A percentile compares a stretch with the other conserved stretches of the same genome.
These are phyloP conservation scores for Pempheris klunzingeri DNA, from an alignment of 2,797 vertebrate genomes.

Conservation along the genomic window DNA sequence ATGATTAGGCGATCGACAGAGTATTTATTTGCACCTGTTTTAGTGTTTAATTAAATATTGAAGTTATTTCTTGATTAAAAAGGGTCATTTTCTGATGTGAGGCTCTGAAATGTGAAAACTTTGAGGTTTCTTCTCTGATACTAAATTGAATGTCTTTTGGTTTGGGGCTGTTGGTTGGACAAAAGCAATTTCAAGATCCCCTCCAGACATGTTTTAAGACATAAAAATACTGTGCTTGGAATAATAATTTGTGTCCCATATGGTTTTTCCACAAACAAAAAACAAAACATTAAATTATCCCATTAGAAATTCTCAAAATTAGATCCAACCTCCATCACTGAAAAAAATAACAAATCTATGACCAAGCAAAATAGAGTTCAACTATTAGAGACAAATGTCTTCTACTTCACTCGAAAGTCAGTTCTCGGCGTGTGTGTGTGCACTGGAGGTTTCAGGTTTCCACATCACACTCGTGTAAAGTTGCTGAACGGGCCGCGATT, in stretches of 20 bases:
- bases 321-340: not conserved
- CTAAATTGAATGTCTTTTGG: not conserved
- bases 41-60: not conserved
- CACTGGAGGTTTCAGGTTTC: not conserved
- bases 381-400: not conserved
- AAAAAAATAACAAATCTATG: not conserved
- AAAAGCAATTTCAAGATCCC: constrained; percentile 1
- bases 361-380: not conserved
- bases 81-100: not conserved
- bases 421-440: not conserved
- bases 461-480: not conserved
- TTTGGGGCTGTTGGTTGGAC: not conserved
- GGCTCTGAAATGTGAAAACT: not conserved
- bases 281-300: not conserved
- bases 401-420: not conserved
- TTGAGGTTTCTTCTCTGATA: not conserved
- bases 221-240: not conserved
- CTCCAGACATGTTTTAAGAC: constrained; percentile 2
- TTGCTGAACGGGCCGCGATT: not conserved
- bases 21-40: not conserved
- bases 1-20: not conserved
- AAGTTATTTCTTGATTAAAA: not conserved
- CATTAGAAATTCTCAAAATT: not conserved
- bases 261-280: not conserved
- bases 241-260: constrained; percentile 2